These are phyloP conservation scores for Crioceris asparagi DNA, from an alignment of 2,888 invertebrate species.

Conservation along the genomic window DNA sequence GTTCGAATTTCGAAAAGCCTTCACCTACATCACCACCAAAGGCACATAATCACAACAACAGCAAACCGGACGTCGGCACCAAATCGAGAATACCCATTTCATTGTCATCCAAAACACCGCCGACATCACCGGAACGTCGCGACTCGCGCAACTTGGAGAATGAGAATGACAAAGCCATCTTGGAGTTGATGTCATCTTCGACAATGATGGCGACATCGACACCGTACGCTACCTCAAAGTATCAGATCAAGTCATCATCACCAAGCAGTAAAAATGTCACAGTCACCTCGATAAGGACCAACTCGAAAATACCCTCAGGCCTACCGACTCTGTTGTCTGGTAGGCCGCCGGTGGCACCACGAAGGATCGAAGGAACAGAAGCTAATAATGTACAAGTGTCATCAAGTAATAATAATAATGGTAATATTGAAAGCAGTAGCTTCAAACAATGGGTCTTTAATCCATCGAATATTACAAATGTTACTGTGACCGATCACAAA, in stretches of 20 bases:
- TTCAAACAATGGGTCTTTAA: constrained; percentile 40
- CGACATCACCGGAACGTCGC: constrained; percentile 34
- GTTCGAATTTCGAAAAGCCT: constrained; percentile 42
- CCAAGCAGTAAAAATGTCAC: constrained; percentile 41
- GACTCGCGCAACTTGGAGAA: constrained; percentile 32
- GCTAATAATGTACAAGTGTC: constrained; percentile 29
- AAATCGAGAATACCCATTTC: constrained; percentile 37
- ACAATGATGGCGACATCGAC: constrained; percentile 34
- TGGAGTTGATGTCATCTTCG: constrained; percentile 35
- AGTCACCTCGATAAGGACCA: constrained; percentile 53
- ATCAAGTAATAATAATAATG: too few species aligned
- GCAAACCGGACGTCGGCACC: constrained; percentile 19
- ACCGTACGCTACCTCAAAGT: constrained; percentile 26
- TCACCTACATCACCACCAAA: constrained; percentile 10
- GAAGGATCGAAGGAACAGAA: constrained; percentile 36
- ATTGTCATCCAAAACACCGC: constrained; percentile 34
- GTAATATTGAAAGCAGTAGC: constrained; percentile 29
- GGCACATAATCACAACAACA: too few species aligned
- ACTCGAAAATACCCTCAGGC: constrained; percentile 42
- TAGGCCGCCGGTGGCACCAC: constrained; percentile 43
- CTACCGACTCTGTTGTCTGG: constrained; percentile 29
- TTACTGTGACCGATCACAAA: constrained; percentile 32
- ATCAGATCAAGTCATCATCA: constrained; percentile 30
- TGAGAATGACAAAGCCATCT: constrained; percentile 33
- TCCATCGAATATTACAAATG: constrained; percentile 35